A percentile compares a stretch with the other conserved stretches of the same genome.
These are phyloP conservation scores for Drosophila paulistorum DNA, from an alignment of 1,140 invertebrate genomes.

Conservation along the genomic window DNA sequence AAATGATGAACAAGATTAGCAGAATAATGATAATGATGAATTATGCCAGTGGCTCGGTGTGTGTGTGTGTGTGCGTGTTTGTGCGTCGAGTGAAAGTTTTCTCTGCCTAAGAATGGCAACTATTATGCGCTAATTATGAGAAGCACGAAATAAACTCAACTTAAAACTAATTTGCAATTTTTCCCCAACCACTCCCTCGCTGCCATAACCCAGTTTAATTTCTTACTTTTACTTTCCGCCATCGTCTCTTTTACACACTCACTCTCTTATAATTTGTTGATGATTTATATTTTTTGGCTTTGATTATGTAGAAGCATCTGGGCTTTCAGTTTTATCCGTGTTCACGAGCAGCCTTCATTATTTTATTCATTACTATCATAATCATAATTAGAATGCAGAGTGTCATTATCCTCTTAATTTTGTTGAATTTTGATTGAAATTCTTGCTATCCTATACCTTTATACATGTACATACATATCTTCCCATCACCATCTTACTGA, in stretches of 20 bases:
- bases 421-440: slow-evolving; percentile 14
- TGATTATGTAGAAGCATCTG: slow-evolving; percentile 3
- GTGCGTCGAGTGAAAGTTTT: neutral
- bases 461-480: neutral
- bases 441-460: neutral
- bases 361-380: neutral
- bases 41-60: neutral
- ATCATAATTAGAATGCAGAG: neutral
- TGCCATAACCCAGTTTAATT: neutral
- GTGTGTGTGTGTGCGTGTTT: neutral
- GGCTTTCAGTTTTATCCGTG: neutral
- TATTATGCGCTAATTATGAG: slow-evolving; percentile 4
- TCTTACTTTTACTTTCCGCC: neutral
- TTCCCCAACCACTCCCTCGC: too few species aligned
- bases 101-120: neutral
- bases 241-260: neutral
- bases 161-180: slow-evolving; percentile 7
- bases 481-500: neutral
- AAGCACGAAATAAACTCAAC: neutral
- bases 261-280: neutral
- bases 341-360: neutral
- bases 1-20: neutral
- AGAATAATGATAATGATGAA: neutral
- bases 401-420: neutral
- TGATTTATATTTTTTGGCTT: slow-evolving; percentile 7